These are phyloP conservation scores for Marronus borbonicus DNA, from an alignment of 2,888 invertebrate species.

Conservation along the genomic window DNA sequence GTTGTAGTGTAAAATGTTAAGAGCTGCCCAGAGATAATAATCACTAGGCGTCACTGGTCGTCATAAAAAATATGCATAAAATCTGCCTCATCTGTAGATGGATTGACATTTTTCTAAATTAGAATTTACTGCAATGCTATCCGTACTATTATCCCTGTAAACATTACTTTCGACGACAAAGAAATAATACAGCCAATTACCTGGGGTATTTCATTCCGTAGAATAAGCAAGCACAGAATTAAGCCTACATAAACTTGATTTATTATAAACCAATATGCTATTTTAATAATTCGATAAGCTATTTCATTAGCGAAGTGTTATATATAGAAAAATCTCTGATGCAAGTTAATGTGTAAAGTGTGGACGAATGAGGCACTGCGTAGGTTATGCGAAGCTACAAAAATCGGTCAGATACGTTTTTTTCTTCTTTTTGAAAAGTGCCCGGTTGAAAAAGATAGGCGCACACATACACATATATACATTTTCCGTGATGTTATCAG, in stretches of 20 bases:
- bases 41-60: too few relatives aligned
- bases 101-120: too few relatives aligned
- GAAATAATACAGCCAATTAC: slow-evolving; percentile 7
- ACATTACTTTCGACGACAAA: background rate
- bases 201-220: slow-evolving; percentile 7
- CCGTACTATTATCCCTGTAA: too few relatives aligned
- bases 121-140: too few relatives aligned
- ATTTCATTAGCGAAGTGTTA: slow-evolving; percentile 57
- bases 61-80: too few relatives aligned
- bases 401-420: slow-evolving; percentile 36
- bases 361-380: slow-evolving; percentile 40
- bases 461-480: slow-evolving; percentile 12
- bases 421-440: slow-evolving; percentile 31
- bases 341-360: slow-evolving; percentile 41
- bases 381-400: slow-evolving; percentile 43
- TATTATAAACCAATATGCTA: slow-evolving; percentile 55
- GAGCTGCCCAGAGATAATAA: too few relatives aligned
- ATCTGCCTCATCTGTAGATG: too few relatives aligned
- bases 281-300: slow-evolving; percentile 58
- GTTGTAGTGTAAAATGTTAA: too few relatives aligned
- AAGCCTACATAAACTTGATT: slow-evolving; percentile 48
- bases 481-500: slow-evolving; percentile 53
- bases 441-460: slow-evolving; percentile 43
- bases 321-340: slow-evolving; percentile 56
- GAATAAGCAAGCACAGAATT: slow-evolving; percentile 32